A percentile compares a stretch with the other conserved stretches of the same genome.
Evolutionary conservation across 2,888 invertebrate genomes (phyloP).

Genomic region (Automeris io): DNA sequence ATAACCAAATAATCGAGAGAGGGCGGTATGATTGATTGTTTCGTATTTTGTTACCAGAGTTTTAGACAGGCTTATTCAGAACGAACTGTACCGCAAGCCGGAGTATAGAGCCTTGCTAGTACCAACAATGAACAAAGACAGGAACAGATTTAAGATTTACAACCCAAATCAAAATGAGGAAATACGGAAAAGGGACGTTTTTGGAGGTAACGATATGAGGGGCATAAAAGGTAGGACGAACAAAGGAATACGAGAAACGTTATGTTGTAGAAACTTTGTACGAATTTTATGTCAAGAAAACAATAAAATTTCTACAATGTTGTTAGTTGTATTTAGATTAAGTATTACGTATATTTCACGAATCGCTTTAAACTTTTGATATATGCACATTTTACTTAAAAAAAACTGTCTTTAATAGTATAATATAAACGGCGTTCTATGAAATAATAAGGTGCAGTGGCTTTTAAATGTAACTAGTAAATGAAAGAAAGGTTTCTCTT

Average conservation of each 20-base stretch:
- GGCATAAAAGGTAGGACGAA: slow-evolving; percentile 27
- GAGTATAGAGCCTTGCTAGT: slow-evolving; percentile 7
- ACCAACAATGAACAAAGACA: slow-evolving; percentile 31
- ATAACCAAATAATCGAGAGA: slow-evolving; percentile 57
- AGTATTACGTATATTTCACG: no score
- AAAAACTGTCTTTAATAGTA: no score
- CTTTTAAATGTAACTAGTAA: no score
- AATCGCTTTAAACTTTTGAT: no score
- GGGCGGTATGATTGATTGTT: slow-evolving; percentile 68
- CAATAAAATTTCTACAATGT: slow-evolving; percentile 9
- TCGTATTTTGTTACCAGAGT: slow-evolving; percentile 52
- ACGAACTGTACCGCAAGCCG: slow-evolving; percentile 8
- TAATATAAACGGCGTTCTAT: no score
- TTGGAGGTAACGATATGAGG: slow-evolving; percentile 29
- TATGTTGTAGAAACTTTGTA: background rate
- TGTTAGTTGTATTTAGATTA: no score
- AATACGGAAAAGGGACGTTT: slow-evolving; percentile 33
- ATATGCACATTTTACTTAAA: no score
- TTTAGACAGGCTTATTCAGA: slow-evolving; percentile 35
- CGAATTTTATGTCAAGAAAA: slow-evolving; percentile 5
- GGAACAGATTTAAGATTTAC: slow-evolving; percentile 34
- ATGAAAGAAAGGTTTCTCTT: no score
- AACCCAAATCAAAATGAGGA: slow-evolving; percentile 42
- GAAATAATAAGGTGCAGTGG: no score
- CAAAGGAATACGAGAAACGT: background rate